Percentiles rank a stretch among this genome's conserved stretches.
These are phyloP conservation scores for Zaprionus capensis DNA, from an alignment of 1,140 invertebrate genomes.

Conservation along the genomic window DNA sequence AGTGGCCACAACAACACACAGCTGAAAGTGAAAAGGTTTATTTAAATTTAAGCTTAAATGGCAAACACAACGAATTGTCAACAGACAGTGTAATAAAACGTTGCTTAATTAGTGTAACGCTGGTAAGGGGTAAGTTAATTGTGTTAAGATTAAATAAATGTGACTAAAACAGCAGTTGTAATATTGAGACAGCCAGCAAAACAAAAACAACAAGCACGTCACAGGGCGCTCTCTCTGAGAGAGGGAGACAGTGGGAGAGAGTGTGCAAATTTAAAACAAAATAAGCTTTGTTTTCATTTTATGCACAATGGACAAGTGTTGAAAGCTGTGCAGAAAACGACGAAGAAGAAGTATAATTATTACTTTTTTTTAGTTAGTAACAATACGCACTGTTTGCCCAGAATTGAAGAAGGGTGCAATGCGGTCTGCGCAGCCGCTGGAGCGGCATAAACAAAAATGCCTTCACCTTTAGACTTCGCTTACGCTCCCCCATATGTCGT, in stretches of 20 bases:
- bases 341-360: not conserved
- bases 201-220: conserved; percentile 33
- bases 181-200: conserved; percentile 24
- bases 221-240: conserved; percentile 7
- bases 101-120: conserved; percentile 18
- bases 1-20: conserved; percentile 26
- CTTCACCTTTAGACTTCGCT: conserved; percentile 56
- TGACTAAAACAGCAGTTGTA: conserved; percentile 1
- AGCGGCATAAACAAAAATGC: conserved; percentile 80
- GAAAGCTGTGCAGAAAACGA: not conserved
- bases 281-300: conserved; percentile 4
- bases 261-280: not conserved
- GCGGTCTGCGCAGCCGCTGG: conserved; percentile 53
- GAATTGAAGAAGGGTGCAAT: not conserved
- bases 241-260: conserved; percentile 1
- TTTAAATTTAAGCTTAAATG: not conserved
- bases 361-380: conserved; percentile 9
- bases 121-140: conserved; percentile 26
- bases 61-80: not conserved
- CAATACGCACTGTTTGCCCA: conserved; percentile 13
- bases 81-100: not conserved
- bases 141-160: not conserved
- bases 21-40: conserved; percentile 17
- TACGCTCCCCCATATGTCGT: conserved; percentile 8
- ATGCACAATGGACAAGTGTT: not conserved